Base-by-base conservation (phyloP, 2,113 vertebrate genomes). In the Syrmaticus mikado region DNA sequence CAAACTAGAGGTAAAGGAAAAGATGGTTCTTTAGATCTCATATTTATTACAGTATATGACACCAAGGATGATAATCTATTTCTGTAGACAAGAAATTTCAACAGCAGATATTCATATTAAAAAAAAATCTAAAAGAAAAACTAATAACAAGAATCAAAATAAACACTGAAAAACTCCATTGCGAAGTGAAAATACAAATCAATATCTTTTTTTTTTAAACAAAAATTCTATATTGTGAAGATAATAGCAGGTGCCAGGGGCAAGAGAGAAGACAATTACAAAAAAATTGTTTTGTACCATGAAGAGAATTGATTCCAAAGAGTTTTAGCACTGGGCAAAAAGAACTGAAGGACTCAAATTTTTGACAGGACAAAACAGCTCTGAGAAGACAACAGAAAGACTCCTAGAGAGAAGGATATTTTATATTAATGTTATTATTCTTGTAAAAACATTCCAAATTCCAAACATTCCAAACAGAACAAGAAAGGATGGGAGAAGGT, bases 31-130 rank as follows among this genome's bases (percentile, higher is more conserved):
- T 89, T 25, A 34, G 15, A 16, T 0, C 17, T 71, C 62, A 2
- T 19, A 38, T 48, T 85, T 79, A 48, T 34, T 71, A 16, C 5
- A 55, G 7, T 15, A 28, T 45, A 50, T 30, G 40, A 19, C 71
- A 21, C 0, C 1, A 68, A 65, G 4, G n/a, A 32, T 40, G 32
- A 4, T 4, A 48, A 68, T 17, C 16, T 0, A 36, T 76, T 89
- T 87, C 28, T 38, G 24, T 74, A 93, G 13, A 82, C 4, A 52
- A 9, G 3, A 48, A 1, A 40, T 52, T 89, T 85, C 22, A n/a
- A 27, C 1, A 8, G 14, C 3, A 89, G 84, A 64, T 30, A 75
- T 40, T 72, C 65, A 1, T 36, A 73, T 27, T 64, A n/a, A 70
- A 85, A 84, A 32, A 65, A 19, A 55, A 55, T 32, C 30, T 55